Percentiles rank a stretch among this genome's conserved stretches.
phyloP scores from a whole-genome alignment of 1,140 invertebrate species.

The Maconellicoccus hirsutus region DNA sequence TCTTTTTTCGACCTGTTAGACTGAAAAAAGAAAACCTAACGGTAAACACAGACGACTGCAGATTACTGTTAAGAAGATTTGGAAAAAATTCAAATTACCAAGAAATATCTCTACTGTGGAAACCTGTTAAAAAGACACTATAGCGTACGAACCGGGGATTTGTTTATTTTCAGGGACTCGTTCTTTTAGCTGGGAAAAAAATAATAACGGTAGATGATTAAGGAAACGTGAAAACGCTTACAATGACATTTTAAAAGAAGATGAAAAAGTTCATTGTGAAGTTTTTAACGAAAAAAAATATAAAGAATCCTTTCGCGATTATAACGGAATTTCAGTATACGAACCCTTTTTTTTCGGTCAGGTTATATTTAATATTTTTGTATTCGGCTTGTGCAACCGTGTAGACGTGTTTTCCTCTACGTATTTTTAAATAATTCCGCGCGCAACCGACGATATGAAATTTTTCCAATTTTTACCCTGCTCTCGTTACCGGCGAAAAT shows the following conservation, averaged over 20 bases:
- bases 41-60: not conserved
- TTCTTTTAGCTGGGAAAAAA: not conserved
- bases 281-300: not conserved
- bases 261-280: conserved; percentile 5
- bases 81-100: not conserved
- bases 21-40: not conserved
- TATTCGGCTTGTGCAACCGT: not conserved
- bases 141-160: not conserved
- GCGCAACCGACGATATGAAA: not conserved
- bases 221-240: conserved; percentile 7
- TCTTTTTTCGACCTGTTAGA: not conserved
- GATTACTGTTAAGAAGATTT: conserved; percentile 1
- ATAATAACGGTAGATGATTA: conserved; percentile 5
- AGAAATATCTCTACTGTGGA: not conserved
- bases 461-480: not conserved
- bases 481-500: not conserved
- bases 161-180: not conserved
- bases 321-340: not conserved
- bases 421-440: no score
- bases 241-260: conserved; percentile 4
- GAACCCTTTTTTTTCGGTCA: not conserved
- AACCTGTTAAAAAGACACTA: not conserved
- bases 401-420: not conserved
- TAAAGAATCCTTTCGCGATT: not conserved
- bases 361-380: conserved; percentile 10